Percentiles rank a stretch among this genome's conserved stretches.
phyloP scores from a whole-genome alignment of 2,113 vertebrate genomes.

The Caranx melampygus region DNA sequence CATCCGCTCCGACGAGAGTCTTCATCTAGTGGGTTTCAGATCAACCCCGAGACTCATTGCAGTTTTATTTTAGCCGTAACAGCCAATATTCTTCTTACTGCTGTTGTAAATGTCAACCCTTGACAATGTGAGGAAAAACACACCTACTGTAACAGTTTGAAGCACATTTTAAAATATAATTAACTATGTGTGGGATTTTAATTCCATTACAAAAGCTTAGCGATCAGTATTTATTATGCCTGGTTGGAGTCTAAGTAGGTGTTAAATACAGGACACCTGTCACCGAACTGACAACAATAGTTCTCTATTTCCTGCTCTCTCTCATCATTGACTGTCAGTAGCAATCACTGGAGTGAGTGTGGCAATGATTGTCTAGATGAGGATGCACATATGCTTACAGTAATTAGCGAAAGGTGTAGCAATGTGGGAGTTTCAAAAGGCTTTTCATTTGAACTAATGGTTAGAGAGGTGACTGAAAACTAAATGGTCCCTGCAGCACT shows the following conservation, averaged over 20 bases:
- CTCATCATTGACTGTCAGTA: conserved; percentile 30
- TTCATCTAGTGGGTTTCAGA: conserved; percentile 3
- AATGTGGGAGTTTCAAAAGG: neutral
- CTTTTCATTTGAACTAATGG: neutral
- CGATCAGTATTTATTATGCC: conserved; percentile 11
- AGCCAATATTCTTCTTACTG: neutral
- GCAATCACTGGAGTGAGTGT: neutral
- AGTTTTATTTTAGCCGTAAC: neutral
- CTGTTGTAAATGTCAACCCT: conserved; percentile 16
- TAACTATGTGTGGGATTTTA: conserved; percentile 32
- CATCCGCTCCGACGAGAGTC: neutral
- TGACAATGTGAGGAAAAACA: neutral
- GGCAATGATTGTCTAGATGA: conserved; percentile 4
- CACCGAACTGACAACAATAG: conserved; percentile 32
- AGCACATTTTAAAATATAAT: conserved; percentile 50
- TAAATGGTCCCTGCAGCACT: too few relatives aligned
- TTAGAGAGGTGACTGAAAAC: neutral
- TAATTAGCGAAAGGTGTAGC: conserved; percentile 1
- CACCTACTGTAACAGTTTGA: neutral
- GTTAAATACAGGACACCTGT: conserved; percentile 41
- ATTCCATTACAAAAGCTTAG: conserved; percentile 25
- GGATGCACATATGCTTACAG: neutral
- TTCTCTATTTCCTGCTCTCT: neutral
- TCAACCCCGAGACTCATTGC: neutral
- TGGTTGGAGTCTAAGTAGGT: conserved; percentile 35